Evolutionary conservation across 2,797 vertebrate species (phyloP), one percentile per base, ranked within the genome.

Genomic region (Protosalanx chinensis): DNA sequence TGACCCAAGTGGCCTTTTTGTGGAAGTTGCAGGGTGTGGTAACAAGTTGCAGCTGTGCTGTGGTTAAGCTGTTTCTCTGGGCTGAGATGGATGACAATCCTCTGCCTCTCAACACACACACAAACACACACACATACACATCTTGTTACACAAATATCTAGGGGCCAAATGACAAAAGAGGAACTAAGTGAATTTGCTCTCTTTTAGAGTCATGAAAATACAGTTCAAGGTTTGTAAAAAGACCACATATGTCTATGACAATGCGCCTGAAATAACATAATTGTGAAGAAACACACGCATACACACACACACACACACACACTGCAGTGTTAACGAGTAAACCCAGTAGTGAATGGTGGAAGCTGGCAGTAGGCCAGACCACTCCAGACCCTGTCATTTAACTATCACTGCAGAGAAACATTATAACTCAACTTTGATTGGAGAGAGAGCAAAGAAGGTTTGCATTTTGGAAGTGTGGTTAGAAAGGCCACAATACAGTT

Each of bases 1-100:
- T 57, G 18, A 29, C 41, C 41, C 41, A 46, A 12, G 12, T 20
- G 66, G 64, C 64, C 13, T 35, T 32, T 32, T 33, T 2, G 35
- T 37, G 67, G 59, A 32, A 15, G 63, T 64, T 30, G 16, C 18
- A 63, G 16, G 20, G 23, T 60, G 18, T 18, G n/a, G 2, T 64
- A 72, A 72, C 62, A 20, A 57, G 32, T 37, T 60, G 16, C 70
- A 65, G 62, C 61, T 71, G 68, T 61, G 59, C 27, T 67, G n/a
- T 69, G 57, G 37, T 32, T 16, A 18, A 6, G 68, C 61, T 70
- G 56, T 69, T 59, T 27, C 18, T 46, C 13, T 16, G 66, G 3
- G 49, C n/a, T 20, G n/a, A 20, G 33, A 41, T 35, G 20, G 35
- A 30, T 7, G 13, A 70, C 27, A 1, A 15, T 35, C n/a, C 16